Base-by-base conservation (phyloP, 2,797 vertebrate genomes). In the Pseudochromis fuscus region DNA sequence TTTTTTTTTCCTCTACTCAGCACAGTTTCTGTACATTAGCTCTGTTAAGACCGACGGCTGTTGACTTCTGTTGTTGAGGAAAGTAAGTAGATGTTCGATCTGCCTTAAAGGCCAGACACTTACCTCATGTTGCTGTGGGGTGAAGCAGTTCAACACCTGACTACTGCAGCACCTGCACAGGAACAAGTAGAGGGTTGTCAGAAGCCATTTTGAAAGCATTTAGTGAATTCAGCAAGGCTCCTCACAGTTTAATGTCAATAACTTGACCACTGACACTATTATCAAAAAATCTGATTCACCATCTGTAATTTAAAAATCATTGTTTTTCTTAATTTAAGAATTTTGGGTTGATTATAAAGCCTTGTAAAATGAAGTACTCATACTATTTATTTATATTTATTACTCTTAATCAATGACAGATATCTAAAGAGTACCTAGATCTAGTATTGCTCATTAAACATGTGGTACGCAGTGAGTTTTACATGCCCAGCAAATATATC, bases 181-280 rank as follows among this genome's bases (percentile, higher is more conserved):
- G 48, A 50, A 60, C 37, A 35, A 78, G 55, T 31, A 13, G 48
- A 71, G 35, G 60, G 60, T 77, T 81, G 73, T 74, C 75, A 64
- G 52, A 62, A 67, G 57, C 31, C 65, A 75, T 79, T 70, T 77
- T 75, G 25, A 69, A 61, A 79, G 28, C 25, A 70, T 77, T 69
- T 73, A 58, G 48, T 57, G 44, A 81, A 49, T 66, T 63, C 66
- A 56, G 68, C 63, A 25, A 30, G 44, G 38, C 45, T 40, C 25
- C 21, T 58, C 42, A 52, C 55, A 52, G 31, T 65, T 67, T 57
- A 28, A 65, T 45, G 37, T 74, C 28, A 63, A 33, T 56, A 76
- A 30, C 27, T 59, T 62, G 18, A 46, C 48, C 48, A 5, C 62
- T 72, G 49, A 55, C 38, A 53, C 30, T 27, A 23, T 49, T 11